Base-by-base conservation (phyloP, 2,113 vertebrate species). In the Tetrax tetrax region DNA sequence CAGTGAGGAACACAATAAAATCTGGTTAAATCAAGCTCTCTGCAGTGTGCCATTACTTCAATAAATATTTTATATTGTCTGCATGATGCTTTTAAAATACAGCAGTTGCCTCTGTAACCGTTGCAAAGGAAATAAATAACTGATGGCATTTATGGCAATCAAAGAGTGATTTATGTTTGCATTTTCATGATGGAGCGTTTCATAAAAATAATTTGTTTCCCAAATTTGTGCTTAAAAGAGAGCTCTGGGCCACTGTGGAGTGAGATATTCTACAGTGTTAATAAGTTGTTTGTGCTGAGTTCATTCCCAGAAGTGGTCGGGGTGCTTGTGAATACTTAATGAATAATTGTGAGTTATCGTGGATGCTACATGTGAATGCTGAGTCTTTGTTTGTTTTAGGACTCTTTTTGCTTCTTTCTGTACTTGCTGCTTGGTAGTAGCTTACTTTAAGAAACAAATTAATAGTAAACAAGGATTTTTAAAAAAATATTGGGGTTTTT, bases 61-160 rank as follows among this genome's bases (percentile, higher is more conserved):
- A 97, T 97, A 95, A 98, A 97, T 96, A 93, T 96, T 98, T 97
- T 90, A 91, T 96, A 79, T 96, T 97, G 90, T 89, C 91, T 97
- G 87, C 78, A 37, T 71, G 76, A 94, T 59, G 83, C 77, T 95
- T 89, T 96, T 83, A 87, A 93, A 97, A 91, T 68, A 65, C 12
- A 95, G 78, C 95, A 86, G 89, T 95, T 95, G 91, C 81, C 65
- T 95, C 86, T 95, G 80, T 93, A 96, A 95, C 88, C 57, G 48
- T 89, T 69, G 68, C 21, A 18, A 35, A 22, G 66, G 87, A 84
- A 89, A 96, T 97, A 95, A 97, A 97, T 95, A 96, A 93, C 93
- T 90, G 89, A 94, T 19, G 1, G 21, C 71, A 53, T 38, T 82
- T 85, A 24, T 83, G 8, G 19, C 64, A 28, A 38, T 94, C 93